Evolutionary conservation across 1,140 invertebrate genomes (phyloP).

Genomic region (Polypedilum vanderplanki): DNA sequence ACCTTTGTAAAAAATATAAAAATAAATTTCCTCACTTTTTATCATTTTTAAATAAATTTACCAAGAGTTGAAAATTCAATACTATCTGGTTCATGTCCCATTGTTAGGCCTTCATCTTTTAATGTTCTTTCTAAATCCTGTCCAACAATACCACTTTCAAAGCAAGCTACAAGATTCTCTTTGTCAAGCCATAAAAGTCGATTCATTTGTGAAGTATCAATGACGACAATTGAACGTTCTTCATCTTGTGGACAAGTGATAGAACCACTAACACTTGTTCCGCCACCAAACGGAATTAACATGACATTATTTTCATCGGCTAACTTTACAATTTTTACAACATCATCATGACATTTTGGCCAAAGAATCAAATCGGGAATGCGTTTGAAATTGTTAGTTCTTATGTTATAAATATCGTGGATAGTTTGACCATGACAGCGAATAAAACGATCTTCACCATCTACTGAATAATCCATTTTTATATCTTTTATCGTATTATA

Average conservation of each 20-base stretch:
- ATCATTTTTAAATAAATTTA: too few species aligned
- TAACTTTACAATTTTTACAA: too few species aligned
- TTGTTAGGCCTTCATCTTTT: constrained; percentile 46
- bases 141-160: too few species aligned
- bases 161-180: too few species aligned
- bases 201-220: constrained; percentile 96
- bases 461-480: too few species aligned
- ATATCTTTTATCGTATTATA: too few species aligned
- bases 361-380: constrained; percentile 92
- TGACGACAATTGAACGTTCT: constrained; percentile 71
- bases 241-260: constrained; percentile 79
- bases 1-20: constrained; percentile 46
- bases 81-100: constrained; percentile 71
- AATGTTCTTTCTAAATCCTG: too few species aligned
- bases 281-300: too few species aligned
- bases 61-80: constrained; percentile 92
- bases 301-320: too few species aligned
- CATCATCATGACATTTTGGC: too few species aligned
- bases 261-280: too few species aligned
- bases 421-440: constrained; percentile 93
- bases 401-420: constrained; percentile 76
- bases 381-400: constrained; percentile 63
- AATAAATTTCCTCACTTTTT: too few species aligned
- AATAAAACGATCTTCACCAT: constrained; percentile 74
- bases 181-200: constrained; percentile 87